Base-by-base conservation (phyloP, 1,140 invertebrate genomes). In the Drosophila rhopaloa region DNA sequence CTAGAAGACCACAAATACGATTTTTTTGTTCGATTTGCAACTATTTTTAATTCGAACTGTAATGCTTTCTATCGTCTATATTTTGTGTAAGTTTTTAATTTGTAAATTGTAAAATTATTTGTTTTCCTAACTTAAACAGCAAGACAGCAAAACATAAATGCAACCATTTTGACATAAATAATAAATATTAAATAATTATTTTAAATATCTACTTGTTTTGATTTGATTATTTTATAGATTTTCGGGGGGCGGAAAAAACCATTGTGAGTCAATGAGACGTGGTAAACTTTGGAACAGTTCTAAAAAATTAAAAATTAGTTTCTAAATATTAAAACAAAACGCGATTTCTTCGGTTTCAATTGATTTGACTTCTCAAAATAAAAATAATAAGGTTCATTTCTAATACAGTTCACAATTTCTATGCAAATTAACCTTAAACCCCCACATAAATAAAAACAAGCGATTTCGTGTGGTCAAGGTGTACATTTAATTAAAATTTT, bases 91-190 rank as follows among this genome's bases (percentile, higher is more conserved):
- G 53, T 56, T 88, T 88, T 75, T 88, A 86, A 77, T 84, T 70
- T 89, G 80, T 89, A 89, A 89, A 89, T 89, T 89, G 84, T 89
- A 84, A 72, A 89, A 89, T 89, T 89, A 88, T 55, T 75, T 89
- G 73, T 88, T 88, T 80, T 81, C 82, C 72, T 89, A 80, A 88
- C 56, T 67, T 63, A 88, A 79, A 86, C 75, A 67, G 65, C 71
- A 75, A 86, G 78, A 66, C 72, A 83, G 27, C 60, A 73, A 78
- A 62, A 86, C 62, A 57, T 50, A 70, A 76, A 79, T 79, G 76
- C 75, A 59, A 79, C 54, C 65, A 77, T 86, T 86, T 88, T 88
- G 71, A 86, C 40, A 83, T 79, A 88, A 58, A 86, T 73, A 88
- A 86, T 61, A 88, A 76, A 86, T 79, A 72, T 76, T 71, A 76